Evolutionary conservation across 2,113 vertebrate species (phyloP).

Genomic region (Lichenostomus cassidix): DNA sequence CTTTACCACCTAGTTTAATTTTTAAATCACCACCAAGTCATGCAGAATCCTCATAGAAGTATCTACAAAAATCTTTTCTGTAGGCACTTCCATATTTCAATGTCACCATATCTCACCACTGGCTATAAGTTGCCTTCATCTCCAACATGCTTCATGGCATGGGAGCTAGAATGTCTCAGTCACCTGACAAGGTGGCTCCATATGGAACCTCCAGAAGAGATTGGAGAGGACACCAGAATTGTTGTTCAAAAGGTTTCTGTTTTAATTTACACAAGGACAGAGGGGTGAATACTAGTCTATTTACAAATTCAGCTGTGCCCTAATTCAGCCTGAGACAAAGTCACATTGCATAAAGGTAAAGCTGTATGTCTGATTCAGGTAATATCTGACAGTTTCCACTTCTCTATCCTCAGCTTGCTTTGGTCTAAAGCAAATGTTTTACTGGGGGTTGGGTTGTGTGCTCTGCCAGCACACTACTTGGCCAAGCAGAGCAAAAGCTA

Average conservation of each 20-base stretch:
- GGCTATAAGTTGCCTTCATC: neutral
- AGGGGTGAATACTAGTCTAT: conserved; percentile 6
- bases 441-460: neutral
- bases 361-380: conserved; percentile 43
- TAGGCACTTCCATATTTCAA: neutral
- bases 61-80: neutral
- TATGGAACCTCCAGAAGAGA: neutral
- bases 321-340: conserved; percentile 50
- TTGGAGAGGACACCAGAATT: conserved; percentile 5
- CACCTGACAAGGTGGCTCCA: neutral
- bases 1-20: conserved; percentile 10
- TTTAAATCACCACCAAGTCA: neutral
- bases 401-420: conserved; percentile 16
- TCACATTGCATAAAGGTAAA: conserved; percentile 56
- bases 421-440: conserved; percentile 1
- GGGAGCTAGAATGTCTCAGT: neutral
- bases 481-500: neutral
- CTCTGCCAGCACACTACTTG: neutral
- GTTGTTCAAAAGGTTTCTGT: neutral
- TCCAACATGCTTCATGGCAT: neutral
- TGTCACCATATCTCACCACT: neutral
- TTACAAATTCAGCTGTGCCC: conserved; percentile 61
- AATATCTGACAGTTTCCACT: conserved; percentile 22
- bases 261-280: conserved; percentile 54
- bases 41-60: neutral